These are phyloP conservation scores for Drosophila trapezifrons DNA, from an alignment of 1,140 invertebrate genomes.

Conservation along the genomic window DNA sequence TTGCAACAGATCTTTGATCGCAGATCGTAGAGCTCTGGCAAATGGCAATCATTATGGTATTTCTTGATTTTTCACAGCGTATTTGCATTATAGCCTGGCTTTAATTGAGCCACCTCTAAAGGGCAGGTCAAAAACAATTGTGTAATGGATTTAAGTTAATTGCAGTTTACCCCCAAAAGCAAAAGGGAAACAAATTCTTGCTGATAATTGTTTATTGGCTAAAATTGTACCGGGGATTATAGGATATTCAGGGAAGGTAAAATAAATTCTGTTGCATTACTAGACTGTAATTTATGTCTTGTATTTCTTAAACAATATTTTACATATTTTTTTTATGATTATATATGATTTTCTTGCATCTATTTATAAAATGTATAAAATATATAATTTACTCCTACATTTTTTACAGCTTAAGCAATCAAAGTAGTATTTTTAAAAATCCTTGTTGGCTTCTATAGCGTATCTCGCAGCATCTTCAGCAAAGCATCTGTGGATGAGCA, in stretches of 20 bases:
- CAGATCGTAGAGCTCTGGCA: constrained; percentile 6
- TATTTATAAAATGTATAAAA: too few species aligned
- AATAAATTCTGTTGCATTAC: neutral
- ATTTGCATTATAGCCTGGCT: constrained; percentile 43
- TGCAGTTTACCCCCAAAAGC: constrained; percentile 3
- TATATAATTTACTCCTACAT: too few species aligned
- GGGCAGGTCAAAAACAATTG: constrained; percentile 44
- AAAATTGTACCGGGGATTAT: too few species aligned
- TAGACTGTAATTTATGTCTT: too few species aligned
- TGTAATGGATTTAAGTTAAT: constrained; percentile 28
- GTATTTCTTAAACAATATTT: too few species aligned
- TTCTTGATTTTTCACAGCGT: constrained; percentile 37
- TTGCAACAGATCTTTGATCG: constrained; percentile 41
- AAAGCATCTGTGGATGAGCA: constrained; percentile 27
- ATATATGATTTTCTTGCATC: too few species aligned
- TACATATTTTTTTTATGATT: too few species aligned
- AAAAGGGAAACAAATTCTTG: constrained; percentile 18
- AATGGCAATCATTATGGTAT: constrained; percentile 53
- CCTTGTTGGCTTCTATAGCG: neutral
- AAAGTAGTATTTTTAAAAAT: neutral
- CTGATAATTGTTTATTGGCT: neutral
- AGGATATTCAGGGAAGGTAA: neutral
- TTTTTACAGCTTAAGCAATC: too few species aligned
- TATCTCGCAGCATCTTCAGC: neutral
- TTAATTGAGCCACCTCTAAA: constrained; percentile 38